Percentiles rank a stretch among this genome's conserved stretches.
These are phyloP conservation scores for Nemurella pictetii DNA, from an alignment of 2,888 invertebrate genomes.

Conservation along the genomic window DNA sequence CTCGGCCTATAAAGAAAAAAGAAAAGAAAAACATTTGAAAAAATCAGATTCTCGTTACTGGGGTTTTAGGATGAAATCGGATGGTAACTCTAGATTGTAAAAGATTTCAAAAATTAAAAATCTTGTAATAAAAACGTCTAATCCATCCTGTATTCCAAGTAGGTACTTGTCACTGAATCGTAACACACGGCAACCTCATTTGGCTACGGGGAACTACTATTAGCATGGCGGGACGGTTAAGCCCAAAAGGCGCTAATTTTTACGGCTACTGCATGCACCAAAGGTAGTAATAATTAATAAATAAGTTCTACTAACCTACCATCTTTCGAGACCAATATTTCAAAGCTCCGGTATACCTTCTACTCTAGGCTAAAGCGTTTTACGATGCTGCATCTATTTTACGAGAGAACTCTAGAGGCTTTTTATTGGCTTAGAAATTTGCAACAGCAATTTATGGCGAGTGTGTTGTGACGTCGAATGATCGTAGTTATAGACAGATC, in stretches of 20 bases:
- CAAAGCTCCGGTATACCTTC: neutral
- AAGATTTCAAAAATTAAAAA: neutral
- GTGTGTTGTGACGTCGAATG: neutral
- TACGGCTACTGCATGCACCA: neutral
- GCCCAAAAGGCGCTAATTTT: neutral
- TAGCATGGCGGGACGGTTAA: neutral
- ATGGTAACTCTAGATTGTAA: neutral
- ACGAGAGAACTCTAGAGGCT: neutral
- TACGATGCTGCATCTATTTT: neutral
- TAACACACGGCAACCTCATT: neutral
- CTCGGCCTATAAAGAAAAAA: slow-evolving; percentile 43
- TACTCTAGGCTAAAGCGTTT: neutral
- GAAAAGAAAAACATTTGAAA: slow-evolving; percentile 38
- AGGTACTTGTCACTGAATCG: neutral
- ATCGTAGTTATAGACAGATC: neutral
- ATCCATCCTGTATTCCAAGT: neutral
- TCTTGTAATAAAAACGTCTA: neutral
- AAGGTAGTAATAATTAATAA: neutral
- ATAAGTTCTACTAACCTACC: neutral
- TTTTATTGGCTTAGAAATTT: neutral
- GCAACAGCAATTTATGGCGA: neutral
- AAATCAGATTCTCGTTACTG: slow-evolving; percentile 10
- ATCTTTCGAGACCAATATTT: neutral
- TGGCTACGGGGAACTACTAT: neutral
- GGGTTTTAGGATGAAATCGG: neutral